phyloP scores from a whole-genome alignment of 92 coral and sea anemone genomes.

The Porites cylindrica region DNA sequence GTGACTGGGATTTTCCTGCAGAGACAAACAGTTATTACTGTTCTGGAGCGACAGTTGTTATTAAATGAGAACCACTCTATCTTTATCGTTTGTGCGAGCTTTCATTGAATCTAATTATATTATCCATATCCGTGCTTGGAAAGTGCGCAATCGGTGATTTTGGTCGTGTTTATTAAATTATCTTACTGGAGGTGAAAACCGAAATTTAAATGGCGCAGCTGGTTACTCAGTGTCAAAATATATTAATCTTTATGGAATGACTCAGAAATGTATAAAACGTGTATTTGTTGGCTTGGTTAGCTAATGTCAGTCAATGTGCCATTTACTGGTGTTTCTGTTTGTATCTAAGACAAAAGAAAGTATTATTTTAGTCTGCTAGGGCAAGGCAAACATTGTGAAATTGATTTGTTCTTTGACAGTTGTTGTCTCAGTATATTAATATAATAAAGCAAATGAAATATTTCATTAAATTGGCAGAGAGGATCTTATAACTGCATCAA shows the following conservation, averaged over 20 bases:
- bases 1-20: neutral
- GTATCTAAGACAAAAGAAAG: neutral
- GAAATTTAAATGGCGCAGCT: neutral
- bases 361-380: neutral
- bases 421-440: conserved; percentile 22
- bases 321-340: neutral
- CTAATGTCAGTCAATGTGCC: neutral
- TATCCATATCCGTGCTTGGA: too few relatives aligned
- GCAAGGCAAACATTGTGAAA: neutral
- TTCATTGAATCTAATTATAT: neutral
- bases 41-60: neutral
- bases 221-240: conserved; percentile 15
- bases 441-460: neutral
- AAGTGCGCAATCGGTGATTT: too few relatives aligned
- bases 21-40: neutral
- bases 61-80: conserved; percentile 14
- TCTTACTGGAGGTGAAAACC: too few relatives aligned
- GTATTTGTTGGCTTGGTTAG: neutral
- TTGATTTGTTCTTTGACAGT: neutral
- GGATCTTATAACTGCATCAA: conserved; percentile 11
- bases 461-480: conserved; percentile 5
- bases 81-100: neutral
- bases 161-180: too few relatives aligned
- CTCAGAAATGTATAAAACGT: neutral
- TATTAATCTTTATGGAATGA: neutral